Base-by-base conservation (phyloP, 1,140 invertebrate species). In the Prorops nasuta region DNA sequence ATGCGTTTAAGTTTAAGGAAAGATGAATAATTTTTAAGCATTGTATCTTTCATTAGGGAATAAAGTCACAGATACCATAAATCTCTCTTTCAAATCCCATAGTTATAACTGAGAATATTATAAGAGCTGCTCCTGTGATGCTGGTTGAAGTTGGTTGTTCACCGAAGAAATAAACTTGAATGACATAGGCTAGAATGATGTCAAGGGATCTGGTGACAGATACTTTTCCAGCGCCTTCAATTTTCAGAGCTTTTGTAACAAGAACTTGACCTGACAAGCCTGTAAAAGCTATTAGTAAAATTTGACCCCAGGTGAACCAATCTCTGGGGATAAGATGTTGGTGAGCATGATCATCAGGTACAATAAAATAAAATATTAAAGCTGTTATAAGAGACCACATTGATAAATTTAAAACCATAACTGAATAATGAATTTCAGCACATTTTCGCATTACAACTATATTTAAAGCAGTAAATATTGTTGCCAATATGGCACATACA, bases 391-490 rank as follows among this genome's bases (percentile, higher is more conserved):
- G 51, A 2, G 77, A 71, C 77, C 78, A 80, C 3, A 67, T 54
- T 3, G 79, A 80, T 31, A 80, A 56, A 50, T 79, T 80, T 10
- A 80, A 62, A 1, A 81, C 74, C 20, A 80, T 69, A 1, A 79
- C 66, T 2, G 78, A 77, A 52, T 70, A 80, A 54, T 81, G 78
- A 16, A 80, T 77, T 39, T 80, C 72, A n/a, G 70, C 64, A 45
- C 79, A 80, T 58, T 80, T 80, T 48, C 78, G 64, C 75, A 79
- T 80, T 3, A 81, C 60, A 2, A 81, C 78, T 10, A 80, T 80
- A 44, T 81, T 81, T 19, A 80, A 56, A 3, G 80, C 79, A 15
- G 75, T 80, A 46, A 81, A 81, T 1, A 80, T 21, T 2, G 79
- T 79, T 17, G 77, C 79, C 9, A 73, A 49, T 0, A 81, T 52